phyloP scores from a whole-genome alignment of 2,113 vertebrate species.

The Ceuthmochares aereus region DNA sequence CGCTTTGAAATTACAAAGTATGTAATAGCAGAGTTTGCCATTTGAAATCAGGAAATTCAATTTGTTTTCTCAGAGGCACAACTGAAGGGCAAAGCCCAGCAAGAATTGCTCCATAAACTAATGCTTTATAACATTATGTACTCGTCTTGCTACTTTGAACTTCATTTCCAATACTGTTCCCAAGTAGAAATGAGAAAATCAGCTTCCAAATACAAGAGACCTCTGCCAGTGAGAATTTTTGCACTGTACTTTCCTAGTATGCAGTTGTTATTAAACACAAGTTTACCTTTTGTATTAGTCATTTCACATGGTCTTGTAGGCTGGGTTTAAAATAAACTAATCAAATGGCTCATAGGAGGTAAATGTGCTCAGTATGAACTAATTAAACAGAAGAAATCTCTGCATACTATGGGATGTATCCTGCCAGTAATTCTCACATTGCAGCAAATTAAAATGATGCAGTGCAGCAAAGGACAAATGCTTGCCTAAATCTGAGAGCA shows the following conservation, averaged over 20 bases:
- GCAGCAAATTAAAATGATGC: neutral
- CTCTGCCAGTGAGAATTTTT: neutral
- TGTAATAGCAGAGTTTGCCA: conserved; percentile 79
- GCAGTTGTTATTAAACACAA: neutral
- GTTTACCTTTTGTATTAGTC: neutral
- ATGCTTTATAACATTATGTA: conserved; percentile 43
- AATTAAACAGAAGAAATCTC: neutral
- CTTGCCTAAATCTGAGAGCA: neutral
- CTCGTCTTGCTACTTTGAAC: conserved; percentile 37
- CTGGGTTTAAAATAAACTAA: neutral
- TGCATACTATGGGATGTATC: neutral
- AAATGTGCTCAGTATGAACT: neutral
- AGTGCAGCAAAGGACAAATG: neutral
- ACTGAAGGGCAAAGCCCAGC: conserved; percentile 67
- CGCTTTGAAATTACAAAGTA: conserved; percentile 81
- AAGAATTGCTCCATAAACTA: conserved; percentile 56
- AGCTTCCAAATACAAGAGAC: neutral
- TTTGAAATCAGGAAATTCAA: conserved; percentile 81
- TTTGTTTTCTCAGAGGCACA: conserved; percentile 72
- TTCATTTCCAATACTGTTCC: conserved; percentile 13
- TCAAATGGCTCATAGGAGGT: neutral
- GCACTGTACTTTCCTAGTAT: neutral
- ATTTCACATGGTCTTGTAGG: neutral
- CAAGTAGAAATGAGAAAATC: conserved; percentile 10
- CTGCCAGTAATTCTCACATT: neutral